Evolutionary conservation across 2,888 invertebrate genomes (phyloP).

Genomic region (Epinotia ramella): DNA sequence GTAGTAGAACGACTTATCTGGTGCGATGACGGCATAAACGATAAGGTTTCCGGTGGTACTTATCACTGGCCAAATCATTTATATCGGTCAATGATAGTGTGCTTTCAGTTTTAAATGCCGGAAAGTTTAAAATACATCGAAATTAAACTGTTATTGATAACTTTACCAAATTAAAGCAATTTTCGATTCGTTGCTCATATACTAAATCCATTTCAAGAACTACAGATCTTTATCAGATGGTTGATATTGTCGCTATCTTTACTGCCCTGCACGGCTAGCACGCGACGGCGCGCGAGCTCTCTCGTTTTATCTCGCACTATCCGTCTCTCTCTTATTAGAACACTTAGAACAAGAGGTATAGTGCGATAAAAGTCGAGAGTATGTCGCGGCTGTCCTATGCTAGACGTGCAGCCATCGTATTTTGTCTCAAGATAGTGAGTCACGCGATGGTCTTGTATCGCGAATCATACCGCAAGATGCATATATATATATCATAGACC

Average conservation of each 20-base stretch:
- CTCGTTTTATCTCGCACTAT: too few relatives aligned
- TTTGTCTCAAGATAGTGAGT: neutral
- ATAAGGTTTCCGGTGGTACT: slow-evolving; percentile 33
- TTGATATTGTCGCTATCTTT: neutral
- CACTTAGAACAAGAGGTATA: too few relatives aligned
- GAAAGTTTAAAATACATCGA: neutral
- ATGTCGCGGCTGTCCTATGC: too few relatives aligned
- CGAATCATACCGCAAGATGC: neutral
- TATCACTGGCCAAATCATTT: slow-evolving; percentile 21
- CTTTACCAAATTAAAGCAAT: neutral
- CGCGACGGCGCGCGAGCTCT: too few relatives aligned
- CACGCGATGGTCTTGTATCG: slow-evolving; percentile 2
- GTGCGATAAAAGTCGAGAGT: too few relatives aligned
- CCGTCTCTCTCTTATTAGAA: too few relatives aligned
- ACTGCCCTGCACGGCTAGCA: too few relatives aligned
- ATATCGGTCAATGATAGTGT: neutral
- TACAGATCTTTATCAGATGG: neutral
- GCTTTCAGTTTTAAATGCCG: neutral
- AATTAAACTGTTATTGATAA: neutral
- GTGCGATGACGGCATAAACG: slow-evolving; percentile 34
- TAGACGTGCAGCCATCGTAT: too few relatives aligned
- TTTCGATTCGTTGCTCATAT: neutral
- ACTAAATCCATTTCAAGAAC: neutral
- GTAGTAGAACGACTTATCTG: slow-evolving; percentile 37
- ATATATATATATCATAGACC: neutral